Conservation (phyloP, 1,140 invertebrate genomes). For the Drosophila paulistorum region DNA sequence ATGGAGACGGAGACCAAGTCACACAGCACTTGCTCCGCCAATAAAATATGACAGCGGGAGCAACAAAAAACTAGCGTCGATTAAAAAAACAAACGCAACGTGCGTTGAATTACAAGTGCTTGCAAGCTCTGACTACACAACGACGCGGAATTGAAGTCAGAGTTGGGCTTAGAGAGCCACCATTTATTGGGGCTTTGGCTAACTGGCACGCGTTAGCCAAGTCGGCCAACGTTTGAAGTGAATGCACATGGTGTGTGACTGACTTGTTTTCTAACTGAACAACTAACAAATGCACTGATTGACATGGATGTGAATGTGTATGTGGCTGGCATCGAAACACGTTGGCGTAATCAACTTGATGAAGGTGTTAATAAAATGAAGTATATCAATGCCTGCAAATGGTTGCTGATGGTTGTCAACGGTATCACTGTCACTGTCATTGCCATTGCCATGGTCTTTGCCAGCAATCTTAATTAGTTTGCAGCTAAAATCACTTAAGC, state of each 20-base stretch:
- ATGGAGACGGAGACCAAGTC: conserved; percentile 39
- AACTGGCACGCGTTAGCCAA: conserved; percentile 60
- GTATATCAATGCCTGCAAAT: conserved; percentile 33
- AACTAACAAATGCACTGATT: conserved; percentile 29
- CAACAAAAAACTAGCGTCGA: conserved; percentile 69
- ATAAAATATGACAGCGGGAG: conserved; percentile 72
- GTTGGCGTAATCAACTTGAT: conserved; percentile 50
- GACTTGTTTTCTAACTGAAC: conserved; percentile 42
- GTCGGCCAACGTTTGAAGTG: conserved; percentile 31
- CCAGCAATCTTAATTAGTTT: conserved; percentile 57
- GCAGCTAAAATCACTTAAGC: conserved; percentile 56
- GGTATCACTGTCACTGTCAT: conserved; percentile 20
- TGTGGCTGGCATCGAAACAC: conserved; percentile 37
- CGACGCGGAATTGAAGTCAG: conserved; percentile 4
- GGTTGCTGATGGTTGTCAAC: conserved; percentile 11
- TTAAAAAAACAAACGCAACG: conserved; percentile 60
- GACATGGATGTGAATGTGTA: conserved; percentile 30
- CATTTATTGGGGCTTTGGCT: conserved; percentile 42
- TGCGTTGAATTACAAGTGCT: conserved; percentile 52
- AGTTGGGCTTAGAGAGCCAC: conserved; percentile 41
- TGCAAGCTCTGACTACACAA: conserved; percentile 30
- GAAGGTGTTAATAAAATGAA: conserved; percentile 50
- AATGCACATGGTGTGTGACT: conserved; percentile 17
- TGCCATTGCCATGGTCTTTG: conserved; percentile 26
- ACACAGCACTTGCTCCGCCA: conserved; percentile 39